A percentile compares a stretch with the other conserved stretches of the same genome.
These are phyloP conservation scores for Luffia ferchaultella DNA, from an alignment of 2,888 invertebrate genomes.

Conservation along the genomic window DNA sequence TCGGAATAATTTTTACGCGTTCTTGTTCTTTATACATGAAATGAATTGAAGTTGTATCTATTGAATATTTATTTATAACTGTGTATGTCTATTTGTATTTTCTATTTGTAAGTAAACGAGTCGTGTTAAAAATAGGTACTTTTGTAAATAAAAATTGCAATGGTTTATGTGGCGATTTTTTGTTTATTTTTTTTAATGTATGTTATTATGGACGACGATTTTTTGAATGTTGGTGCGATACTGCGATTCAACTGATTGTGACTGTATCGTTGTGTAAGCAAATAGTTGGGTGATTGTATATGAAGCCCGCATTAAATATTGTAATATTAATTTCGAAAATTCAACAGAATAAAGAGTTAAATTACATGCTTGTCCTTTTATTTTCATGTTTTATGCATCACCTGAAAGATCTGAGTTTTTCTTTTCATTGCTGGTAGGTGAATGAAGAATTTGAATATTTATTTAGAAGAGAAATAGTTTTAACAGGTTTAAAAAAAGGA, in stretches of 20 bases:
- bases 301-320: slow-evolving; percentile 64
- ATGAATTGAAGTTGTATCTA: too few species aligned
- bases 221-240: slow-evolving; percentile 25
- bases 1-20: too few species aligned
- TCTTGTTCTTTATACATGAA: too few species aligned
- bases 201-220: slow-evolving; percentile 47
- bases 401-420: not conserved
- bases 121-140: slow-evolving; percentile 26
- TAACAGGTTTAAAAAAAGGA: too few species aligned
- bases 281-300: slow-evolving; percentile 64
- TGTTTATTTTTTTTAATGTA: slow-evolving; percentile 28
- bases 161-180: slow-evolving; percentile 61
- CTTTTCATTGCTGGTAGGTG: too few species aligned
- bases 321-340: slow-evolving; percentile 66
- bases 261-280: slow-evolving; percentile 64
- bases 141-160: slow-evolving; percentile 54
- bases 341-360: slow-evolving; percentile 67
- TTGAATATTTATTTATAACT: slow-evolving; percentile 32
- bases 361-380: slow-evolving; percentile 33
- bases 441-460: too few species aligned
- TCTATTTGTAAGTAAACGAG: slow-evolving; percentile 49
- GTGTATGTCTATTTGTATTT: slow-evolving; percentile 62
- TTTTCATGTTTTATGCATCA: slow-evolving; percentile 11
- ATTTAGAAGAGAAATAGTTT: too few species aligned
- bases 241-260: slow-evolving; percentile 38